Base-by-base conservation (phyloP, 1,140 invertebrate genomes). In the Amyelois transitella region DNA sequence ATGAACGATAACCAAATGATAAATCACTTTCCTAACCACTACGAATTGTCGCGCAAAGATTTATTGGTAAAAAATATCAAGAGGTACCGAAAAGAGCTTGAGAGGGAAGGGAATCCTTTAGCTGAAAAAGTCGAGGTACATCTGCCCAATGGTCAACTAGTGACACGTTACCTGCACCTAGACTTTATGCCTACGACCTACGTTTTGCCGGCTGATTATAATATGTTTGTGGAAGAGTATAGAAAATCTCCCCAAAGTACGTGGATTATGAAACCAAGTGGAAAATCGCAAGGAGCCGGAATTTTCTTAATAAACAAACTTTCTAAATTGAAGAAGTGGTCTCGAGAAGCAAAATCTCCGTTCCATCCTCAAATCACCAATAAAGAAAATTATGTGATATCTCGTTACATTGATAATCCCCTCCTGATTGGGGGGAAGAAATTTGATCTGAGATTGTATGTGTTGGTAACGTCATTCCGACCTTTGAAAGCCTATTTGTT, bases 231-330 rank as follows among this genome's bases (percentile, higher is more conserved):
- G 0, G 96, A 99, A 77, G 97, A 99, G 77, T 99, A 98, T 81
- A 86, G 94, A 52, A 98, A 98, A 81, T 96, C 96, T 60, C 97
- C 97, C 0, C 93, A 96, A 64, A 97, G 95, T 62, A 98, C 97
- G 0, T 99, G 97, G 97, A 99, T 99, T 51, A 98, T 99, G 95
- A 99, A 98, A 81, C 97, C 97, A 0, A 97, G 96, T 77, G 97
- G 96, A 18, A 95, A 96, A 80, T 97, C 95, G 10, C 96, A 97
- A 82, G 95, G 95, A 0, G 92, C 94, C 4, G 95, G 96, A 5
- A 97, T 97, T 62, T 96, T 96, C 75, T 86, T 97, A 0, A 96
- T 97, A 62, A 96, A 96, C 69, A 96, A 96, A 88, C 81, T 97
- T 32, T 96, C 95, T 0, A 96, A 96, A 85, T 86, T 97, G 12